Evolutionary conservation across 2,113 vertebrate genomes (phyloP), one percentile per base, ranked within the genome.

Genomic region (Coracopsis vasa): DNA sequence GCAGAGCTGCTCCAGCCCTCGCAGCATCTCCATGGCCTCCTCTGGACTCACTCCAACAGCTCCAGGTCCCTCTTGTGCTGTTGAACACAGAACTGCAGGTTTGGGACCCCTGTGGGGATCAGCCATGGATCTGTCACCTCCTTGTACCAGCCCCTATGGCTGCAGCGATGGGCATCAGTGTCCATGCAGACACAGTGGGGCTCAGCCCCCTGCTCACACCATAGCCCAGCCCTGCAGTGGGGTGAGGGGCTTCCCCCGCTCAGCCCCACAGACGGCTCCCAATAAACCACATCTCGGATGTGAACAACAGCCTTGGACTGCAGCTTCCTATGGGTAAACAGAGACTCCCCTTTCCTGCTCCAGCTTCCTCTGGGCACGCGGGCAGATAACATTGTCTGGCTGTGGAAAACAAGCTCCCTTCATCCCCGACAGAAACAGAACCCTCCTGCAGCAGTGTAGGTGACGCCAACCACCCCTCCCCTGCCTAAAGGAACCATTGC

Each of bases 391-490:
- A 37, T 42, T 9, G 10, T n/a, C 74, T 5, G 8, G 7, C 61
- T 2, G 7, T 2, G 27, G 23, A 80, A 86, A 89, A 86, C 62
- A 58, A 4, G 10, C 28, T 12, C 0, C 6, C 56, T 37, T 3
- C 73, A 14, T 16, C 85, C 66, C 60, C 14, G 0, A 0, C 0
- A 1, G 47, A 24, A 66, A 44, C 31, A 71, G 14, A 28, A 7
- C 80, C 87, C 41, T 70, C 37, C 33, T 6, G 0, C 3, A 1
- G 9, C 29, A 4, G 15, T 0, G 2, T 1, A 5, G 48, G 39
- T 0, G 0, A 18, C 3, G 33, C 24, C 74, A 37, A 10, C 19
- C 62, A 16, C 13, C 24, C 24, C 41, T 2, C 73, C 15, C 47
- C 67, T 54, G 27, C 42, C 7, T 58, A 35, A 12, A 10, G 9